These are phyloP conservation scores for Pongo abelii DNA, from an alignment of 2,113 vertebrate genomes.

Conservation along the genomic window DNA sequence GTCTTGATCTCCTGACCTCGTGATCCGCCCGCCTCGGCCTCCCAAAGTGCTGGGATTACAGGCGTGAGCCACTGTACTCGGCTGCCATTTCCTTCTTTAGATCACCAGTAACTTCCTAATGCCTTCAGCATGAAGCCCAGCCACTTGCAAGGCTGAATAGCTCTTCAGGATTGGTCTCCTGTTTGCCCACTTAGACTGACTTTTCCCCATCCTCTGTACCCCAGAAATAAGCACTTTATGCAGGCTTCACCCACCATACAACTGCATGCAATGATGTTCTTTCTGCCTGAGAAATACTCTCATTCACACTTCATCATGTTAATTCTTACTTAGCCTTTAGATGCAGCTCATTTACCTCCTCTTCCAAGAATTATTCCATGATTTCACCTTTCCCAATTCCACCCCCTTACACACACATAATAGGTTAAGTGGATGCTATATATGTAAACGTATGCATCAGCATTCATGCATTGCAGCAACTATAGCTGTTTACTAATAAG, in stretches of 20 bases:
- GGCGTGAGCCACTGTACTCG: too few species aligned
- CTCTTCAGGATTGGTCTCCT: neutral
- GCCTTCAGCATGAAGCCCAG: neutral
- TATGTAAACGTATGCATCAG: neutral
- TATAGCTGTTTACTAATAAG: neutral
- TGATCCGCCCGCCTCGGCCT: too few species aligned
- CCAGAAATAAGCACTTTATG: neutral
- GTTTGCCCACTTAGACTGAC: accelerated
- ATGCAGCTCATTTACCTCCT: neutral
- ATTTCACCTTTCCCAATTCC: neutral
- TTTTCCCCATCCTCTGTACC: neutral
- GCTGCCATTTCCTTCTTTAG: neutral
- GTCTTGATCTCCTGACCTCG: too few species aligned
- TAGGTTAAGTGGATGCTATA: neutral
- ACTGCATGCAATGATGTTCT: neutral
- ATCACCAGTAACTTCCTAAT: neutral
- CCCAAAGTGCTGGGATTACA: too few species aligned
- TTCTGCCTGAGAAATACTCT: neutral
- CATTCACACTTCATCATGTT: neutral
- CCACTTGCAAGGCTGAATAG: neutral
- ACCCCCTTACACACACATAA: neutral
- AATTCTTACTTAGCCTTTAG: neutral
- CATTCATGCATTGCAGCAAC: neutral
- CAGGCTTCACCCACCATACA: neutral
- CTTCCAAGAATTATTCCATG: neutral